phyloP scores from a whole-genome alignment of 2,113 vertebrate species.

The Halcyon senegalensis region DNA sequence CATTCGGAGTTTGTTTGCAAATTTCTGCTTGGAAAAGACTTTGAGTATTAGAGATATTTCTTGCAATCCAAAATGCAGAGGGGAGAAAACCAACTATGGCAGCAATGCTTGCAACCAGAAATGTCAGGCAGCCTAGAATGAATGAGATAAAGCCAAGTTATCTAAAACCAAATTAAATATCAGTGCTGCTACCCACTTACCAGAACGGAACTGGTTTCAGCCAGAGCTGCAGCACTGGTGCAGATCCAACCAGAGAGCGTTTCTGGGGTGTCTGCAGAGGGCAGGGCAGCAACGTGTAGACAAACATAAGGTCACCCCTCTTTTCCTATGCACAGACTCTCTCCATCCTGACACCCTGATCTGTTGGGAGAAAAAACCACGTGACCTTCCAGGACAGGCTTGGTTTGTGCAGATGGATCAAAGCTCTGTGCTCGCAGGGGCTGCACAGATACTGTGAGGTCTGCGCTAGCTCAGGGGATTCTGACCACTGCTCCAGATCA shows the following conservation, averaged over 20 bases:
- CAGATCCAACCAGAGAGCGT: background rate
- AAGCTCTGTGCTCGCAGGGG: background rate
- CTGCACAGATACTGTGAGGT: rapidly evolving
- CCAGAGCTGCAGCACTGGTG: rapidly evolving
- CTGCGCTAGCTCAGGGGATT: background rate
- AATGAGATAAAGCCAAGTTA: background rate
- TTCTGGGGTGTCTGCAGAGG: background rate
- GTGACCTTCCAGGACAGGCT: background rate
- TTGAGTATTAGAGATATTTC: background rate
- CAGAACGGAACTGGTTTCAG: background rate
- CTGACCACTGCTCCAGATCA: rapidly evolving
- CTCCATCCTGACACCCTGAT: background rate
- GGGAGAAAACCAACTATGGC: background rate
- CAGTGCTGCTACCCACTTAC: background rate
- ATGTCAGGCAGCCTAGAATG: background rate
- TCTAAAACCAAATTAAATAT: background rate
- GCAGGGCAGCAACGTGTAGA: rapidly evolving
- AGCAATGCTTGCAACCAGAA: background rate
- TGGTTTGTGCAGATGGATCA: background rate
- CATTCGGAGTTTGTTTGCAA: background rate
- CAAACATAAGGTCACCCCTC: background rate
- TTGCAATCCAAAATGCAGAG: background rate
- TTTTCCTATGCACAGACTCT: background rate
- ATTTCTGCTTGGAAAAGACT: background rate
- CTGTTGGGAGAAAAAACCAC: background rate